Conservation (phyloP, 2,113 vertebrate species). For the Muntiacus reevesi region DNA sequence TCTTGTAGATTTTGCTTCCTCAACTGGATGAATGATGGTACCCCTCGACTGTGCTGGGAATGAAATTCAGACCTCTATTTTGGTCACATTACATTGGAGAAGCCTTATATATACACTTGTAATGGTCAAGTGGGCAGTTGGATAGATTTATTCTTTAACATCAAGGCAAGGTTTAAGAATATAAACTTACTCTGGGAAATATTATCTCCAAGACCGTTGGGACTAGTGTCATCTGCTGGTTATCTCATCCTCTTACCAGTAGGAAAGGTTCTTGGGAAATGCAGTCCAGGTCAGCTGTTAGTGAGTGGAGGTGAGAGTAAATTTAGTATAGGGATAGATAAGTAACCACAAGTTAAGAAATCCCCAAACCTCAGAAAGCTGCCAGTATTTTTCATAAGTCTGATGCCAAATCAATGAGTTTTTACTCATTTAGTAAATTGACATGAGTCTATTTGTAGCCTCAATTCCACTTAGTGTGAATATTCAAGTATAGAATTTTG, state of each 20-base stretch:
- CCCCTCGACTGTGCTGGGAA: too few species aligned
- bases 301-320: background rate
- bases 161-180: background rate
- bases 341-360: background rate
- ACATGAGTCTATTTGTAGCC: background rate
- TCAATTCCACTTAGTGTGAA: background rate
- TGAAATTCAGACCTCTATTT: background rate
- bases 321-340: background rate
- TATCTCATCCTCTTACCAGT: too few species aligned
- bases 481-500: background rate
- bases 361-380: background rate
- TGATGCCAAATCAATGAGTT: background rate
- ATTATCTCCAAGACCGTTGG: background rate
- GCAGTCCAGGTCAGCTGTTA: background rate
- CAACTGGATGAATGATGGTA: too few species aligned
- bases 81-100: background rate
- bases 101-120: background rate
- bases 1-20: background rate
- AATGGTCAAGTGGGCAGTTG: background rate
- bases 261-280: background rate
- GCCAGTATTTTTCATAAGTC: background rate
- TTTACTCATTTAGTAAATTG: background rate
- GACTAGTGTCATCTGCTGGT: background rate
- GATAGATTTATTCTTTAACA: background rate
- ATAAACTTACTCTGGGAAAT: background rate